phyloP scores from a whole-genome alignment of 2,113 vertebrate genomes.

The Promerops cafer region DNA sequence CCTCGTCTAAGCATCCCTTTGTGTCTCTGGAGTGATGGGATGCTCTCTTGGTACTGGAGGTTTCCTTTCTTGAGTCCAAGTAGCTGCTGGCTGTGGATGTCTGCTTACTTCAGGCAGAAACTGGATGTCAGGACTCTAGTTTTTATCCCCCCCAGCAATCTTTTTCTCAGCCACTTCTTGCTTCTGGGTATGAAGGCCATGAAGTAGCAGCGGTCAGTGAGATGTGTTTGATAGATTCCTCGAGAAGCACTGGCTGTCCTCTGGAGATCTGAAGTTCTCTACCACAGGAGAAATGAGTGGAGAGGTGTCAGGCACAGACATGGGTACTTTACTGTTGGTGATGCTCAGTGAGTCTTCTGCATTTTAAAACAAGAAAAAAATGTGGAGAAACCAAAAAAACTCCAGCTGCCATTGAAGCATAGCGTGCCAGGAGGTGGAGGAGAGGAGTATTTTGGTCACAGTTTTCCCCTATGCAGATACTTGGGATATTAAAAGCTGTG shows the following conservation, averaged over 20 bases:
- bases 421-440: background rate
- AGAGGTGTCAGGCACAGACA: background rate
- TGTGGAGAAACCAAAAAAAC: background rate
- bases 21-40: background rate
- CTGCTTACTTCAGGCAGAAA: background rate
- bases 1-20: background rate
- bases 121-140: background rate
- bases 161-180: background rate
- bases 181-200: background rate
- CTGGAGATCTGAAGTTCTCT: background rate
- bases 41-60: background rate
- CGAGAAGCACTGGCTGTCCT: background rate
- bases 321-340: background rate
- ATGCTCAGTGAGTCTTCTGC: background rate
- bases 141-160: background rate
- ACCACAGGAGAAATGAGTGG: rapidly evolving
- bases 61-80: background rate
- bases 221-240: background rate
- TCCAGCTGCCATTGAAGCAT: background rate
- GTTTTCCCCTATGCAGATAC: background rate
- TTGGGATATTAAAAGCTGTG: background rate
- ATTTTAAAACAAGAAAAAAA: background rate
- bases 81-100: background rate
- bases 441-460: background rate
- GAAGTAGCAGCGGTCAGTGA: background rate